A percentile compares a stretch with the other conserved stretches of the same genome.
phyloP scores from a whole-genome alignment of 2,797 vertebrate genomes.

The Parambassis ranga region DNA sequence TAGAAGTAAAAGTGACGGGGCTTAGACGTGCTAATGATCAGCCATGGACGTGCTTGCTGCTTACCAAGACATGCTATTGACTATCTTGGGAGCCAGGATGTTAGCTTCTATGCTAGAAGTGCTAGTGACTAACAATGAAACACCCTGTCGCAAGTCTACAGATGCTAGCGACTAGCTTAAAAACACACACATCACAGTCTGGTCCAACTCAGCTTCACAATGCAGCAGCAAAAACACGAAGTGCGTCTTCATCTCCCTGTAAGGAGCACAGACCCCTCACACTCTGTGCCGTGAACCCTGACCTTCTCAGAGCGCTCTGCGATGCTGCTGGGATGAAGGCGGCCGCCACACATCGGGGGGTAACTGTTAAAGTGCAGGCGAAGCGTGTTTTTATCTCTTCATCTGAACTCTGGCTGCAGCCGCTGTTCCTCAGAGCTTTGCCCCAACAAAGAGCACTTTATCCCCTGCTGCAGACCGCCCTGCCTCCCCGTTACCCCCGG shows the following conservation, averaged over 20 bases:
- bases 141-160: too few species aligned
- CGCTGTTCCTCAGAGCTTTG: conserved; percentile 43
- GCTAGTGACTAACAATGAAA: too few species aligned
- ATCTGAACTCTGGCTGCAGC: conserved; percentile 65
- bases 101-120: too few species aligned
- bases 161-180: too few species aligned
- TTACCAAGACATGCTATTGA: too few species aligned
- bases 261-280: not conserved
- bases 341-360: conserved; percentile 38
- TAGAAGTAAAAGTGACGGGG: too few species aligned
- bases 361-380: conserved; percentile 41
- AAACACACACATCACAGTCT: too few species aligned
- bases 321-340: conserved; percentile 1
- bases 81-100: too few species aligned
- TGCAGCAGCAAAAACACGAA: too few species aligned
- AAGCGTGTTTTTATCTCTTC: conserved; percentile 68
- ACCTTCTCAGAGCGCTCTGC: not conserved
- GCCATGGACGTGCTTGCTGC: too few species aligned
- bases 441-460: conserved; percentile 64
- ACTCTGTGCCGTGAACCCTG: conserved; percentile 9
- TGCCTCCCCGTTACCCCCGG: conserved; percentile 13
- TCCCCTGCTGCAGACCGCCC: conserved; percentile 37
- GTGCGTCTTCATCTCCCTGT: not conserved
- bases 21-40: too few species aligned
- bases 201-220: too few species aligned